Evolutionary conservation across 2,888 invertebrate species (phyloP).

Genomic region (Hecatera dysodea): DNA sequence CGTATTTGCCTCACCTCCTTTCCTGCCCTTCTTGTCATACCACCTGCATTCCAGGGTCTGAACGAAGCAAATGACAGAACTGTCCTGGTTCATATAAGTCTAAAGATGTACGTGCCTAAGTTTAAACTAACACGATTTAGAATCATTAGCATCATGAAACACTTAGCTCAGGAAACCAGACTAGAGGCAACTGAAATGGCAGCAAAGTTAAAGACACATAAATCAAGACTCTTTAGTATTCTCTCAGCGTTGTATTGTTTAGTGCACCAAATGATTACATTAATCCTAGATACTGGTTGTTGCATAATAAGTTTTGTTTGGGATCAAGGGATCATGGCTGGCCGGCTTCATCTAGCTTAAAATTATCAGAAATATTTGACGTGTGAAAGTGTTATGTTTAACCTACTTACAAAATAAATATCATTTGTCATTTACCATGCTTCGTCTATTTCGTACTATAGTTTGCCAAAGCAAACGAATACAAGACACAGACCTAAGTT

Average conservation of each 20-base stretch:
- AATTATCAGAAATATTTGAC: no score
- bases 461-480: background rate
- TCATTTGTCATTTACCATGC: no score
- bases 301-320: background rate
- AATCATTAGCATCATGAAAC: constrained; percentile 15
- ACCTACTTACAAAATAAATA: no score
- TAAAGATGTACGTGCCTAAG: background rate
- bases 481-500: background rate
- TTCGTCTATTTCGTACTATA: background rate
- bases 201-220: background rate
- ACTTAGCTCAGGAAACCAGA: background rate
- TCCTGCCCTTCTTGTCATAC: background rate
- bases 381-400: no score
- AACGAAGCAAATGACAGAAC: no score
- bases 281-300: background rate
- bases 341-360: no score
- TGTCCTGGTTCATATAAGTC: background rate
- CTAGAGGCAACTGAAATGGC: background rate
- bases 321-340: background rate
- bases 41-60: background rate
- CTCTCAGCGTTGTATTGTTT: constrained; percentile 1
- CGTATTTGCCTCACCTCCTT: background rate
- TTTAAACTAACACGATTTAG: background rate
- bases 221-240: constrained; percentile 8
- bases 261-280: background rate